Evolutionary conservation across 2,797 vertebrate genomes (phyloP), one percentile per base, ranked within the genome.

Genomic region (Pseudochaenichthys georgianus): DNA sequence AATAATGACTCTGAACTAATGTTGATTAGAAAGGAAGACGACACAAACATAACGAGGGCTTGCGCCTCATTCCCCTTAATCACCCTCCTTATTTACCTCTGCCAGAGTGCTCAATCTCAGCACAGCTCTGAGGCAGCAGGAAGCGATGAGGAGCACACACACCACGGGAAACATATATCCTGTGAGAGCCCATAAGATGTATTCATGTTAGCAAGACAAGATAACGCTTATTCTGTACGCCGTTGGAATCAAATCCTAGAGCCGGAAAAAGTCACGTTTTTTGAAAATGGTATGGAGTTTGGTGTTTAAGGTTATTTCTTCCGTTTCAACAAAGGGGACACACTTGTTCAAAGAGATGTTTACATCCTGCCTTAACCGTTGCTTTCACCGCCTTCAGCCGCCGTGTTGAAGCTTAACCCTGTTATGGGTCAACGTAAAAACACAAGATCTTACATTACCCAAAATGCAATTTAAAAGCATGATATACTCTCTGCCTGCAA

Each of bases 1-100:
- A 89, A 91, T 91, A 93, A 93, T 92, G 92, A 92, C 75, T 91
- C 87, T 84, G 87, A 93, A 91, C 92, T 92, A 92, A 92, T 92
- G 89, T 89, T 92, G 89, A 93, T 92, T 88, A 88, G 87, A 87
- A 84, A 87, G 73, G 80, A 75, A 65, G 58, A 55, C 28, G 88
- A 89, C 50, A 53, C 73, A 78, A 85, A 84, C 82, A 78, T 82
- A 84, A 87, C 72, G 80, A 88, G 87, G 78, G 59, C 73, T 73
- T 34, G 17, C 17, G 84, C 85, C 73, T 82, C 82, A 85, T 83
- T 87, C 84, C 78, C 81, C 76, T 80, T 87, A 86, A 92, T 89
- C 84, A 80, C 77, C 82, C 74, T 87, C 70, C 70, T 90, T 89
- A 90, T 91, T 92, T 92, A 89, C 85, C 78, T 85, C 65, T 69